Conservation (phyloP, 2,888 invertebrate genomes). For the Alsophila aescularia region DNA sequence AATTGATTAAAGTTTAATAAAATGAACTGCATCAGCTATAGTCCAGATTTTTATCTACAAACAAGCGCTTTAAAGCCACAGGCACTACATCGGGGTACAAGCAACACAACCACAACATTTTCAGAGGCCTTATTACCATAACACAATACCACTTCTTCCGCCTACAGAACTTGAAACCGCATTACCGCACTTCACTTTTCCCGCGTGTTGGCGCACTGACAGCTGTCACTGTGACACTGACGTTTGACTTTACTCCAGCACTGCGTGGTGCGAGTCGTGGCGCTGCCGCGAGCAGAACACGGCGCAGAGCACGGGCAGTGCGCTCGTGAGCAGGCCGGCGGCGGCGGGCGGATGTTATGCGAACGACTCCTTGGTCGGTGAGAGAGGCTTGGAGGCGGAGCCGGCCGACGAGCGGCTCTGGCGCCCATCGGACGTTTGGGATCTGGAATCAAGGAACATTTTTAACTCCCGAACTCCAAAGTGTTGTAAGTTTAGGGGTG, state of each 20-base stretch:
- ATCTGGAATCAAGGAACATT: constrained; percentile 49
- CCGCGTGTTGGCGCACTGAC: neutral
- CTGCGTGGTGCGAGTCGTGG: constrained; percentile 55
- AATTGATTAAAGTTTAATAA: too few relatives aligned
- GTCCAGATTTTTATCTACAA: constrained; percentile 7
- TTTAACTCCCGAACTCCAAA: too few relatives aligned
- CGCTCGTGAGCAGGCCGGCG: constrained; percentile 65
- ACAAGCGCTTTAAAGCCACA: neutral
- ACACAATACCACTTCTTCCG: neutral
- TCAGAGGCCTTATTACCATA: too few relatives aligned
- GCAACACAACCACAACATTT: too few relatives aligned
- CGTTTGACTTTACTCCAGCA: constrained; percentile 50
- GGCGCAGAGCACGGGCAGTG: constrained; percentile 72
- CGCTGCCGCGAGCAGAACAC: constrained; percentile 71
- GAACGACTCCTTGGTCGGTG: constrained; percentile 72
- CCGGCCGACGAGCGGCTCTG: constrained; percentile 69
- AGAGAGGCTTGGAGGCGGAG: constrained; percentile 65
- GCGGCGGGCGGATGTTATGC: constrained; percentile 74
- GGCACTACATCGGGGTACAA: neutral
- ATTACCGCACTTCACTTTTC: neutral
- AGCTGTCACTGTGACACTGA: constrained; percentile 16
- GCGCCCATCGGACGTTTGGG: constrained; percentile 72
- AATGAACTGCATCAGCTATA: neutral
- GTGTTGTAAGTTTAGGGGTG: too few relatives aligned
- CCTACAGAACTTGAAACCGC: too few relatives aligned